Conservation (phyloP, 2,797 vertebrate genomes). For the Argyrosomus regius region DNA sequence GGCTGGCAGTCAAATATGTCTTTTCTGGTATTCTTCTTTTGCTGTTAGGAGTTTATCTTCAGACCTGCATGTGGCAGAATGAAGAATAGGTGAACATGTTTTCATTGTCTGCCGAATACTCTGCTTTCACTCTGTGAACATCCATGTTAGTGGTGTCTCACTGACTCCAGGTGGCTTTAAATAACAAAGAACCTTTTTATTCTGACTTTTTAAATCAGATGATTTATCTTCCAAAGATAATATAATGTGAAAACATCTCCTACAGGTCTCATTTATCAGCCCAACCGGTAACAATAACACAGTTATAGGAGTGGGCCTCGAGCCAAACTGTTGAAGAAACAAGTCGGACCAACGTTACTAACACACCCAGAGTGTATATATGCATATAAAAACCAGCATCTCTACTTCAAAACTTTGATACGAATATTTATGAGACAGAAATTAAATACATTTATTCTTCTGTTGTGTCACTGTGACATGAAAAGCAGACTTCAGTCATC, state of each 20-base stretch:
- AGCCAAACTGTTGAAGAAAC: slow-evolving; percentile 36
- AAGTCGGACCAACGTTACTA: slow-evolving; percentile 7
- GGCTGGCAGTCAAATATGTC: slow-evolving; percentile 43
- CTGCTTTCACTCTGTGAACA: slow-evolving; percentile 1
- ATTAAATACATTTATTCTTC: background rate
- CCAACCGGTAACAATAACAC: background rate
- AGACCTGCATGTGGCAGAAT: slow-evolving; percentile 54
- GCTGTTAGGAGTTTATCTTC: slow-evolving; percentile 23
- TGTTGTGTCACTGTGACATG: background rate
- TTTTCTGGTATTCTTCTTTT: slow-evolving; percentile 28
- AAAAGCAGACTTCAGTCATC: background rate
- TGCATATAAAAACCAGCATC: background rate
- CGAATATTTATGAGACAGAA: background rate
- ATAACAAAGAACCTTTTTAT: background rate
- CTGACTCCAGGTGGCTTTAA: background rate
- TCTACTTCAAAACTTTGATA: no score
- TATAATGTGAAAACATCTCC: background rate
- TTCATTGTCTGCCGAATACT: background rate
- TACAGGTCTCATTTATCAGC: background rate
- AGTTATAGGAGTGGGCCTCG: slow-evolving; percentile 14
- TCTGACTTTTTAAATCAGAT: background rate
- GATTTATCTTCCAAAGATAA: background rate
- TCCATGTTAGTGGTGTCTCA: background rate
- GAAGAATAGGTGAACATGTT: slow-evolving; percentile 33
- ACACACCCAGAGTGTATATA: slow-evolving; percentile 9